A percentile compares a stretch with the other conserved stretches of the same genome.
Conservation (phyloP, 2,113 vertebrate species). For the Pelodiscus sinensis region DNA sequence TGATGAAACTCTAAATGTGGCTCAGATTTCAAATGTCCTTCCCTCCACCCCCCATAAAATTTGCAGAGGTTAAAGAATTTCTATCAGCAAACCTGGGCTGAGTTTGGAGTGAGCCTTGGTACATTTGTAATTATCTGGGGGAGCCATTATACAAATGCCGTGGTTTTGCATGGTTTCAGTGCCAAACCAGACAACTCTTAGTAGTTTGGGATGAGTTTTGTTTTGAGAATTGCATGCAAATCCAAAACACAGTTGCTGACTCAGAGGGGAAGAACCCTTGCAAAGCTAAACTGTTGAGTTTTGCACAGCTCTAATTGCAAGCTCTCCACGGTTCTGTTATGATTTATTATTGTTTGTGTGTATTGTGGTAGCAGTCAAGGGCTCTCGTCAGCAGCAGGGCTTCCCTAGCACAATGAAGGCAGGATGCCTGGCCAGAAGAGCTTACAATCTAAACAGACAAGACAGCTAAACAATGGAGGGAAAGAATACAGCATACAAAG, state of each 20-base stretch:
- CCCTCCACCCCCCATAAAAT: neutral
- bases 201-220: constrained; percentile 38
- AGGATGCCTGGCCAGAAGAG: neutral
- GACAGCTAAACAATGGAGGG: constrained; percentile 36
- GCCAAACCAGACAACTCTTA: neutral
- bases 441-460: constrained; percentile 45
- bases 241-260: constrained; percentile 61
- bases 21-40: neutral
- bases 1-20: constrained; percentile 23
- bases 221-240: constrained; percentile 57
- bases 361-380: neutral
- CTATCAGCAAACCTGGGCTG: constrained; percentile 39
- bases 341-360: constrained; percentile 73
- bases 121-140: constrained; percentile 39
- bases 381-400: constrained; percentile 24
- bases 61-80: constrained; percentile 26
- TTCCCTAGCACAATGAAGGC: neutral
- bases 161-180: neutral
- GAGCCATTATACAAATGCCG: constrained; percentile 11
- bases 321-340: constrained; percentile 60
- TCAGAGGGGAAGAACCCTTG: constrained; percentile 63
- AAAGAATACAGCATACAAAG: neutral
- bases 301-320: constrained; percentile 69
- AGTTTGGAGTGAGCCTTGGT: constrained; percentile 7
- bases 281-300: constrained; percentile 72